These are phyloP conservation scores for Bovichtus diacanthus DNA, from an alignment of 2,797 vertebrate genomes.

Conservation along the genomic window DNA sequence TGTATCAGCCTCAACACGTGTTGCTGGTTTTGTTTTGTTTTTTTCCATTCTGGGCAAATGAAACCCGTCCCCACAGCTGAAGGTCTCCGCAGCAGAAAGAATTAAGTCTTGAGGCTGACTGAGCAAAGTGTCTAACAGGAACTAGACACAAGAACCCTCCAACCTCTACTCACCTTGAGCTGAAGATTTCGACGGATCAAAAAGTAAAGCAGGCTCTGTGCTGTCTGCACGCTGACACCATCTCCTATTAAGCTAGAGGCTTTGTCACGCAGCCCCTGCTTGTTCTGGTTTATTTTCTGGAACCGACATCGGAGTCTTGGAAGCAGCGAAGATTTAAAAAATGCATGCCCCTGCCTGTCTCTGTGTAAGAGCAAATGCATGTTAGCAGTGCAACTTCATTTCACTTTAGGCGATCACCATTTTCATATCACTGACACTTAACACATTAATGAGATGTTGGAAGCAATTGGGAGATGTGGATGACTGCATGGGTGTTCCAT, in stretches of 20 bases:
- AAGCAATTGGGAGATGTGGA: constrained; percentile 47
- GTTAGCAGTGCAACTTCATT: constrained; percentile 60
- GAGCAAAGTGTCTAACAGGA: constrained; percentile 50
- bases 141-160: constrained; percentile 30
- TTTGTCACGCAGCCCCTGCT: constrained; percentile 60
- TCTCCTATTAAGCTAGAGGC: constrained; percentile 60
- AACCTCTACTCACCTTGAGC: constrained; percentile 45
- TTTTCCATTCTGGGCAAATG: constrained; percentile 56
- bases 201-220: constrained; percentile 46
- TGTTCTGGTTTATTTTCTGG: constrained; percentile 62
- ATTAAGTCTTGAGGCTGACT: constrained; percentile 40
- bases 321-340: constrained; percentile 58
- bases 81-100: constrained; percentile 31
- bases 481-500: constrained; percentile 59
- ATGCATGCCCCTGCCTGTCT: constrained; percentile 75
- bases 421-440: constrained; percentile 71
- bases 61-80: constrained; percentile 52
- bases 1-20: constrained; percentile 35
- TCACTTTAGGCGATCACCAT: constrained; percentile 65
- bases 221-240: constrained; percentile 61
- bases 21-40: constrained; percentile 59
- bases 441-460: constrained; percentile 69
- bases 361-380: constrained; percentile 52
- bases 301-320: constrained; percentile 58
- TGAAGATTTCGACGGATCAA: constrained; percentile 47